Evolutionary conservation across 2,888 invertebrate species (phyloP), one percentile per base, ranked within the genome.

Genomic region (Muscina levida): DNA sequence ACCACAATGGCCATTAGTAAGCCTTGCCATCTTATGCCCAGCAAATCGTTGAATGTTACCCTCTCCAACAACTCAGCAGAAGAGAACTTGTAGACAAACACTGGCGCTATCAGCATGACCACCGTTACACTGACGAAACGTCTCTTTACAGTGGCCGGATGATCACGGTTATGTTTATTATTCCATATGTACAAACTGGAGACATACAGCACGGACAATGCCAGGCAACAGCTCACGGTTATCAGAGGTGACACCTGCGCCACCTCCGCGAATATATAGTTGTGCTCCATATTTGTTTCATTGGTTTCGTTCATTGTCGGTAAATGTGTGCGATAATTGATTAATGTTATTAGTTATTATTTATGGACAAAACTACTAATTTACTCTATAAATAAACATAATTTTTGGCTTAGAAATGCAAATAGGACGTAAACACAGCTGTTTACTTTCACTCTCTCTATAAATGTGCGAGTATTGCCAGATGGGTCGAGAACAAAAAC

Each of bases 111-210:
- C 70, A 96, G 89, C 92, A 96, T 95, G 91, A 97, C 95, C 82
- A 95, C 91, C 83, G 94, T 93, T 10, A 96, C 97, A 90, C 97
- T 97, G 84, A 96, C 92, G 89, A 97, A 97, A 87, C 97, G 93
- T 87, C 93, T 93, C 89, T 96, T 97, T 84, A 98, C 96, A 4
- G 95, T 96, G 8, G 94, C 93, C 13, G 97, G 97, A 91, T 98
- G 97, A 88, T 97, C 95, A 87, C 98, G 95, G 92, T 93, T 93
- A 85, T 94, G 92, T 86, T 94, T 93, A 76, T 94, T 93, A 86
- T 93, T 94, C 97, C 97, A 97, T 70, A 97, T 93, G 90, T 97
- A 97, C 77, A 97, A 92, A 91, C 97, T 97, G 76, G 94, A 95
- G 83, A 97, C 96, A 92, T 96, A 97, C 44, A 94, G 91, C 83